phyloP scores from a whole-genome alignment of 23 tunicate genomes.

The Diplosoma virens region DNA sequence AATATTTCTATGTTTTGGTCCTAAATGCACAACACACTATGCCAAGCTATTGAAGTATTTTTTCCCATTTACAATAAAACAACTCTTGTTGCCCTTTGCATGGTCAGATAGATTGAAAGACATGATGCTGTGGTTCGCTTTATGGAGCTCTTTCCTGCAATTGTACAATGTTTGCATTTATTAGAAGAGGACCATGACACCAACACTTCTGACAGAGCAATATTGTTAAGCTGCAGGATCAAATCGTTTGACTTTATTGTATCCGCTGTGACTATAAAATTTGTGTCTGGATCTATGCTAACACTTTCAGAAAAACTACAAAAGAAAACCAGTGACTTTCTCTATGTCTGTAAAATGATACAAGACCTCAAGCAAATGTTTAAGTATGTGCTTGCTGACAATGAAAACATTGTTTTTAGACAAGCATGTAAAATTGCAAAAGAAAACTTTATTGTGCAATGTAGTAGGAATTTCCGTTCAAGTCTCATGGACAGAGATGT shows the following conservation, averaged over 20 bases:
- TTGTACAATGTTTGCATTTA: conserved; percentile 22
- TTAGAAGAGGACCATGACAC: conserved; percentile 19
- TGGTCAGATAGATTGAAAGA: conserved; percentile 43
- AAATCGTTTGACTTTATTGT: conserved; percentile 20
- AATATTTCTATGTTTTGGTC: neutral
- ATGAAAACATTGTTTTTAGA: neutral
- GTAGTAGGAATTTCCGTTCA: neutral
- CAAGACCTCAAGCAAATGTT: neutral
- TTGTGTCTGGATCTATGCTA: conserved; percentile 21
- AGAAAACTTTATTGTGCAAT: conserved; percentile 11
- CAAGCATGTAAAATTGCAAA: conserved; percentile 4
- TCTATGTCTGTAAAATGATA: neutral
- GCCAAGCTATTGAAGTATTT: conserved; percentile 13
- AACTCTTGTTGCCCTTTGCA: conserved; percentile 13
- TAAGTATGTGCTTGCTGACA: neutral
- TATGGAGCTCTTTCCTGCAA: conserved; percentile 18
- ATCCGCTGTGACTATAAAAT: conserved; percentile 28
- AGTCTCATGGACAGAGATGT: neutral
- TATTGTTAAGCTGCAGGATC: neutral
- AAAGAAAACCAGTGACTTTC: conserved; percentile 25
- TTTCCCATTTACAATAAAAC: conserved; percentile 21
- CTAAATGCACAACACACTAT: conserved; percentile 3
- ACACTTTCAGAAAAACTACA: conserved; percentile 29
- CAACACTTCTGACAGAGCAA: neutral
- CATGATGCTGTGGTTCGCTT: conserved; percentile 35